A percentile compares a stretch with the other conserved stretches of the same genome.
Evolutionary conservation across 2,888 invertebrate genomes (phyloP).

Genomic region (Phasia obesa): DNA sequence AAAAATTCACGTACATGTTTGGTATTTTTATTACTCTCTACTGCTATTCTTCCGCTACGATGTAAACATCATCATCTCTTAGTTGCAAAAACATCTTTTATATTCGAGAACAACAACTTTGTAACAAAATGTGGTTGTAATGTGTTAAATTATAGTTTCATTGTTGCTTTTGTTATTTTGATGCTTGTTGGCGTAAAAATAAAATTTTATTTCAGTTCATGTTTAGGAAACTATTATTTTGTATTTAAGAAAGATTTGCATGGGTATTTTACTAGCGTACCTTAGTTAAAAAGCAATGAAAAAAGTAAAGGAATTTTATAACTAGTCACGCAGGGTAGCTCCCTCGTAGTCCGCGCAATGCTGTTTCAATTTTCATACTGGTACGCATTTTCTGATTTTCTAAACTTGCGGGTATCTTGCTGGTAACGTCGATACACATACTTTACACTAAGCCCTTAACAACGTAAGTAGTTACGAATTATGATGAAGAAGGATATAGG

Average conservation of each 20-base stretch:
- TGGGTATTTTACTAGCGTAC: neutral
- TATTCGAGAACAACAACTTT: conserved; percentile 22
- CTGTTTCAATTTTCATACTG: too few relatives aligned
- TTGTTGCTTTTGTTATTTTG: conserved; percentile 15
- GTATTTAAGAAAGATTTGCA: neutral
- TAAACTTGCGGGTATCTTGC: too few relatives aligned
- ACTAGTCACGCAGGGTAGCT: too few relatives aligned
- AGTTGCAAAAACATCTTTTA: conserved; percentile 23
- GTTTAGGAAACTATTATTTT: conserved; percentile 17
- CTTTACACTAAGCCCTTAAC: too few relatives aligned
- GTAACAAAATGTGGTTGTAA: conserved; percentile 34
- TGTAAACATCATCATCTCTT: conserved; percentile 3
- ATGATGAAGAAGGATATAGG: too few relatives aligned
- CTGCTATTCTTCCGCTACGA: neutral
- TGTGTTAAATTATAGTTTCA: conserved; percentile 57
- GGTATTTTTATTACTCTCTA: neutral
- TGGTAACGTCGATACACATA: too few relatives aligned
- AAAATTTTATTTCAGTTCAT: conserved; percentile 41
- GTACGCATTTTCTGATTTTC: too few relatives aligned
- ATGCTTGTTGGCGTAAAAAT: neutral
- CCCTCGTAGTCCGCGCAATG: too few relatives aligned
- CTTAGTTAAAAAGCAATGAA: too few relatives aligned
- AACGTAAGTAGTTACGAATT: too few relatives aligned
- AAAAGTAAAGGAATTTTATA: too few relatives aligned
- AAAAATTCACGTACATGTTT: conserved; percentile 5